Base-by-base conservation (phyloP, 2,888 invertebrate genomes). In the Chloromyia formosa region DNA sequence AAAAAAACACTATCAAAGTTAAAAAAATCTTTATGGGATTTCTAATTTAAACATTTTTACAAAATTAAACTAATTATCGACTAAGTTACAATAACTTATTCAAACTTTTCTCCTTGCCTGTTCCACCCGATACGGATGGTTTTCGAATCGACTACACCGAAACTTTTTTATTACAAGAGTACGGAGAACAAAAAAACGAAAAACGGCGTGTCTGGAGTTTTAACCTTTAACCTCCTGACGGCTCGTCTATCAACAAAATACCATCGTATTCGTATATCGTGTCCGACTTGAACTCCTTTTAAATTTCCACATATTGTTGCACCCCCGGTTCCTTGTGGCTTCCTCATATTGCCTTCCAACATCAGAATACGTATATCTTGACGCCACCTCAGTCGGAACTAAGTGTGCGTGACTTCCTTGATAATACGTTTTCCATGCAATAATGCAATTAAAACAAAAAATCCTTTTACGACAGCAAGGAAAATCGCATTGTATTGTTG, bases 381-480 rank as follows among this genome's bases (percentile, higher is more conserved):
- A 9, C 45, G 66, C 49, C 49, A 49, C 35, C 66, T 22, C 49
- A 64, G 27, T 7, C 27, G 27, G 7, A 66, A n/a, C 18, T 49
- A 7, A 49, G 45, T 22, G 42, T 66, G 66, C 66, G 66, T 66
- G 66, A 66, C 66, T 66, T 66, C 66, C 66, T 66, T 42, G 20
- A 49, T 58, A 40, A n/a, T 40, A 60, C 23, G 20, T 18, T 56
- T 22, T 42, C 18, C 69, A 23, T 71, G 71, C 71, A 22, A 58
- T 71, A 71, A 71, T 71, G 71, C 71, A 71, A 71, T 71, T 58
- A 71, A 71, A 56, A 9, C 2, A 35, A 35, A 22, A 71, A 71
- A 56, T 71, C 71, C 71, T 42, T 71, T 71, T 56, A 56, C 58
- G 42, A 20, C 20, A 42, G 27, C 7, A 35, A 7, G 20, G 22